phyloP scores from a whole-genome alignment of 2,888 invertebrate species.

The Limulus polyphemus region DNA sequence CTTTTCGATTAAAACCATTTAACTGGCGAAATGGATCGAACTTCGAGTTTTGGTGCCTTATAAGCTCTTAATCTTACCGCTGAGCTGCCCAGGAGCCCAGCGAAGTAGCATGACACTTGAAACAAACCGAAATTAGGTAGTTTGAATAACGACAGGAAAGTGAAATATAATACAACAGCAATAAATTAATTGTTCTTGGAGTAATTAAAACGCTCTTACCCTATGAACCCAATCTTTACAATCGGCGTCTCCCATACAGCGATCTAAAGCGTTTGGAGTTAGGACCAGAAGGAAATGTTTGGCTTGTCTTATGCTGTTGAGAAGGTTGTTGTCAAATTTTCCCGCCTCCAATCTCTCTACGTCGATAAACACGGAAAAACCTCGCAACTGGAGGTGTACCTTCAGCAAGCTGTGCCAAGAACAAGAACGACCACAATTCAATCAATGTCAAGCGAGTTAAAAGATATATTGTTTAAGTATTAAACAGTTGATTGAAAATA shows the following conservation, averaged over 20 bases:
- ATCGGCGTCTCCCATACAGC: constrained; percentile 81
- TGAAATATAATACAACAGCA: too few species aligned
- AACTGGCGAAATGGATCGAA: too few species aligned
- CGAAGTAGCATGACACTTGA: too few species aligned
- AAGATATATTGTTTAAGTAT: too few species aligned
- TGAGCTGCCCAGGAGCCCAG: too few species aligned
- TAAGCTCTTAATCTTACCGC: too few species aligned
- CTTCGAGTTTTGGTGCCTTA: too few species aligned
- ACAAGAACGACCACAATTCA: not conserved
- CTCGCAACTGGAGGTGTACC: constrained; percentile 88
- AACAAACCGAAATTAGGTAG: too few species aligned
- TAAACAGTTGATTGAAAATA: too few species aligned
- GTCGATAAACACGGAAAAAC: constrained; percentile 94
- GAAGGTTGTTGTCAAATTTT: constrained; percentile 93
- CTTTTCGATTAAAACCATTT: too few species aligned
- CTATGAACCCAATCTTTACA: constrained; percentile 99
- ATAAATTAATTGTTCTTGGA: not conserved
- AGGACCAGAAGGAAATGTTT: constrained; percentile 92
- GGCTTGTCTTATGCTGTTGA: constrained; percentile 92
- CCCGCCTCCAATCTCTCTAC: constrained; percentile 96
- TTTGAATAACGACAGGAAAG: too few species aligned
- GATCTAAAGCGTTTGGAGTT: constrained; percentile 84
- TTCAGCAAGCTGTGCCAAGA: constrained; percentile 48
- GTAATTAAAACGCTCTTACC: constrained; percentile 46
- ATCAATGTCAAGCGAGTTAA: not conserved